These are phyloP conservation scores for Dichetophora obliterata DNA, from an alignment of 2,888 invertebrate species.

Conservation along the genomic window DNA sequence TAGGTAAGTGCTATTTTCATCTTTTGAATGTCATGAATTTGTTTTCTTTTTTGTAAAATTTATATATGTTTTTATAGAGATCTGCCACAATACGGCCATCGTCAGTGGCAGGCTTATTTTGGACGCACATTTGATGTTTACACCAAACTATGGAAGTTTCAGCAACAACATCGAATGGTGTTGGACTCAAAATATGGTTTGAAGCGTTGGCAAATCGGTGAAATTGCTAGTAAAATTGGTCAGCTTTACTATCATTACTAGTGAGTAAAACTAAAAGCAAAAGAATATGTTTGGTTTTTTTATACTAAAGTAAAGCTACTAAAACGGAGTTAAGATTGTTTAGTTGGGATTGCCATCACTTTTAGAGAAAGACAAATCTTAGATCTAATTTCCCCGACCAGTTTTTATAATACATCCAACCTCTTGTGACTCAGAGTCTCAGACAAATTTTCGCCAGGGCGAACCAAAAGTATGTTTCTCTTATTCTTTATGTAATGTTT, in stretches of 20 bases:
- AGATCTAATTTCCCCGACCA: too few species aligned
- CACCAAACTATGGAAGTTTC: conserved; percentile 98
- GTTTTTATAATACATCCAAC: too few species aligned
- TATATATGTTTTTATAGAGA: conserved; percentile 83
- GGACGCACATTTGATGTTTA: conserved; percentile 97
- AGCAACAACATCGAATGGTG: conserved; percentile 93
- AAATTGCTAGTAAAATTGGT: conserved; percentile 98
- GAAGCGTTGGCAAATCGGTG: conserved; percentile 98
- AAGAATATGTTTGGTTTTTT: background rate
- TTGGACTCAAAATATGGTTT: conserved; percentile 94
- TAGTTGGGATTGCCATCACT: too few species aligned
- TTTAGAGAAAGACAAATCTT: too few species aligned
- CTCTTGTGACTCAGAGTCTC: too few species aligned
- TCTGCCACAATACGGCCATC: conserved; percentile 96
- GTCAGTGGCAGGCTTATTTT: conserved; percentile 98
- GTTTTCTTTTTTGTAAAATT: background rate
- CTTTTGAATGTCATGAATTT: background rate
- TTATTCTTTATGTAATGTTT: too few species aligned
- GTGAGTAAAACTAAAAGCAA: conserved; percentile 74
- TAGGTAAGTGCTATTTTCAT: conserved; percentile 73
- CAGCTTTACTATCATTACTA: conserved; percentile 99
- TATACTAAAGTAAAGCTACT: too few species aligned
- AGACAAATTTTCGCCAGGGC: too few species aligned
- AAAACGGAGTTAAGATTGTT: too few species aligned
- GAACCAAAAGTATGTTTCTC: too few species aligned